Evolutionary conservation across 2,113 vertebrate species (phyloP).

Genomic region (Pontoporia blainvillei): DNA sequence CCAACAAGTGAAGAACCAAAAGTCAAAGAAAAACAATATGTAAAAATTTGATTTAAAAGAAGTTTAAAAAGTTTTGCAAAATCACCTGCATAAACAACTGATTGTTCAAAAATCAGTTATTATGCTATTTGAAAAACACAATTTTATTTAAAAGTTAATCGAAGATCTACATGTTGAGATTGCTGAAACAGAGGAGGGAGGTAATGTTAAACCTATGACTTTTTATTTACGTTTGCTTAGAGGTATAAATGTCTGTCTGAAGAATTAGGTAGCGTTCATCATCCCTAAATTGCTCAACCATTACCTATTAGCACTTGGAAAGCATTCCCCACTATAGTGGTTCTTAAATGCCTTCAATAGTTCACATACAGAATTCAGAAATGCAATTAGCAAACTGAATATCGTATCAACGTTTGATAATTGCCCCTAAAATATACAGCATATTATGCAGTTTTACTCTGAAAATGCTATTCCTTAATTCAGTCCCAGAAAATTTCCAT

Average conservation of each 20-base stretch:
- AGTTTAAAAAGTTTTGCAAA: background rate
- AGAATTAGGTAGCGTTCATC: background rate
- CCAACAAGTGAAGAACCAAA: background rate
- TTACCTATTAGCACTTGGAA: slow-evolving; percentile 34
- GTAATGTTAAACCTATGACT: background rate
- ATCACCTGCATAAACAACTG: background rate
- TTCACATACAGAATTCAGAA: slow-evolving; percentile 46
- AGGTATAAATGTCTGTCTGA: background rate
- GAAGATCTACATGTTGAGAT: background rate
- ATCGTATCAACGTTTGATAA: slow-evolving; percentile 58
- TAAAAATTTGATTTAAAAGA: background rate
- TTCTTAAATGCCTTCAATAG: slow-evolving; percentile 37
- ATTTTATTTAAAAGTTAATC: background rate
- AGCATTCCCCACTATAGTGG: background rate
- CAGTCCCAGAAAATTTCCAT: slow-evolving; percentile 9
- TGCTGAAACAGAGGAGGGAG: background rate
- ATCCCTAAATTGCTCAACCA: background rate
- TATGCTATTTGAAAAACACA: background rate
- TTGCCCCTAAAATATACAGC: slow-evolving; percentile 35
- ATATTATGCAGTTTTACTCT: slow-evolving; percentile 35
- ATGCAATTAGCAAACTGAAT: slow-evolving; percentile 41
- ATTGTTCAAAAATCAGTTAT: background rate
- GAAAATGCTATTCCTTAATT: slow-evolving; percentile 46
- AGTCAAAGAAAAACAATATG: background rate
- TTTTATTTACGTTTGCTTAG: background rate